Evolutionary conservation across 2,113 vertebrate genomes (phyloP), one percentile per base, ranked within the genome.

Genomic region (Sinosuthora webbiana): DNA sequence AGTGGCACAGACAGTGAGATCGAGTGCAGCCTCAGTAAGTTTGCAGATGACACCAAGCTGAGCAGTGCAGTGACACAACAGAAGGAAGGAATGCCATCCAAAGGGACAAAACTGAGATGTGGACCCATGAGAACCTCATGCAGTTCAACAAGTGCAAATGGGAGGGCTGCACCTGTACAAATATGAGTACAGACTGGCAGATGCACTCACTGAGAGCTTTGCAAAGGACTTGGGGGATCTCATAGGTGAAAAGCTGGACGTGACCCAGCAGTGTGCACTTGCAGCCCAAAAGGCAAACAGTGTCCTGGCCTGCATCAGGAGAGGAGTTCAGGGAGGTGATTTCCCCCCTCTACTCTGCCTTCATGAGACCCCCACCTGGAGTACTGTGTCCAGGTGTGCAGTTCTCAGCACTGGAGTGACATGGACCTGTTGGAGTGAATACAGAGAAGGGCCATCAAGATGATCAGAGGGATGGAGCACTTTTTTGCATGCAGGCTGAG

Each of bases 21-120:
- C 0, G 0, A 21, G 42, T 3, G 0, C 60, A 85, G 8, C 24
- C 30, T 56, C 60, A 24, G 42, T 28, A n/a, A 10, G 15, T 37
- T 35, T 80, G 85, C 27, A 42, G 18, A 23, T 57, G 31, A n/a
- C 69, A 24, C 27, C 37, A 42, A 42, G 57, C 76, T 80, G 86
- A 88, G 25, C 22, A 49, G 21, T 49, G 59, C 56, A 70, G 33
- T 52, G 68, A n/a, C 44, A 42, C 35, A 59, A 16, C 44, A 52
- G 44, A 74, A 57, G 44, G 37, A 28, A 37, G 27, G 10, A 28
- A 59, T 30, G 52, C 33, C 27, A 21, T 64, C 13, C 60, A 52
- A 28, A 52, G 60, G 44, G 11, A 44, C 15, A 67, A 59, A 67
- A 9, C 62, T 10, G 33, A 59, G 11, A 24, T 20, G 12, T 74